Evolutionary conservation across 2,797 vertebrate species (phyloP).

Genomic region (Dallia pectoralis): DNA sequence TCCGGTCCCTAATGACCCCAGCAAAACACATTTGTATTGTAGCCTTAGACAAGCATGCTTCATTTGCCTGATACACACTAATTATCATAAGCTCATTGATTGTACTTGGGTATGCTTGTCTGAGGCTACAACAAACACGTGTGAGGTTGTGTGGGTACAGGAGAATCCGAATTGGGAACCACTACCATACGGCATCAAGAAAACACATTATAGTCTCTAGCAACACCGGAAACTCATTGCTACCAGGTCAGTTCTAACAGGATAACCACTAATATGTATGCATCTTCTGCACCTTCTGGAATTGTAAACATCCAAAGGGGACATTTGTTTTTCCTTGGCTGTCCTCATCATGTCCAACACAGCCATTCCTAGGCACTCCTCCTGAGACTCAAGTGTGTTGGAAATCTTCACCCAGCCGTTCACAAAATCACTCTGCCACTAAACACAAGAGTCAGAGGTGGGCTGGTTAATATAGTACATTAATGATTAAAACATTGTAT

Average conservation of each 20-base stretch:
- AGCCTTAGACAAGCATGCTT: no score
- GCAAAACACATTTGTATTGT: no score
- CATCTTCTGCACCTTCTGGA: constrained; percentile 78
- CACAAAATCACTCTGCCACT: constrained; percentile 97
- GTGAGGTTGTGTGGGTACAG: no score
- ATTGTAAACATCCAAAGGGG: constrained; percentile 89
- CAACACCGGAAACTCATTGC: constrained; percentile 85
- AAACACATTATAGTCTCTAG: constrained; percentile 85
- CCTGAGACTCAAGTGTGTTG: constrained; percentile 89
- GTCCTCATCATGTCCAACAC: constrained; percentile 96
- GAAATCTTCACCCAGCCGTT: constrained; percentile 84
- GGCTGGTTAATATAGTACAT: neutral
- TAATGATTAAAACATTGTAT: neutral
- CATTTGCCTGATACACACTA: no score
- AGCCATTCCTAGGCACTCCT: constrained; percentile 97
- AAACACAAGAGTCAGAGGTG: constrained; percentile 14
- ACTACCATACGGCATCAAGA: constrained; percentile 84
- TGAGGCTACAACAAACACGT: no score
- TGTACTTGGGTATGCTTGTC: neutral
- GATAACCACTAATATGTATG: neutral
- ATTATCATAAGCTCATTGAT: no score
- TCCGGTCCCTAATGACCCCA: no score
- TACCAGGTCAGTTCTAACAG: constrained; percentile 77
- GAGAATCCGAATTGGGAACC: no score
- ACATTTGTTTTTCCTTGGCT: constrained; percentile 88